These are phyloP conservation scores for Myotis daubentonii DNA, from an alignment of 2,797 vertebrate species.

Conservation along the genomic window DNA sequence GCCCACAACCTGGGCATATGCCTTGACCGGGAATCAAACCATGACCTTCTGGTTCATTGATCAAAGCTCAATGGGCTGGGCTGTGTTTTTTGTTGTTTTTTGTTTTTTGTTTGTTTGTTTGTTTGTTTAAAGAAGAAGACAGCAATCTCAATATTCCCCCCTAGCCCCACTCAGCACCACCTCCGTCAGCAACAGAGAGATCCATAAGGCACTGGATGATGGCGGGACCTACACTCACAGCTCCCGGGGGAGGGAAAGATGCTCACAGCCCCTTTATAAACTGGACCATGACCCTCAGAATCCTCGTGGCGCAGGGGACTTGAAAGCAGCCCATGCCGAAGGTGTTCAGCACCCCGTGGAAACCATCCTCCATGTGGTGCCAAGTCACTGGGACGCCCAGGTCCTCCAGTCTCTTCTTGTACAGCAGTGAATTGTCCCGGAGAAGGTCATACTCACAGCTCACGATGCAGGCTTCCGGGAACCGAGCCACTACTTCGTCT, in stretches of 20 bases:
- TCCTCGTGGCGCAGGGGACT: slow-evolving; percentile 82
- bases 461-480: slow-evolving; percentile 89
- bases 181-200: not conserved
- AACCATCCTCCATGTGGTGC: slow-evolving; percentile 88
- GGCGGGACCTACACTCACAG: not conserved
- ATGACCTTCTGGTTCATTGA: no score
- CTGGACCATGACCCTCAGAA: slow-evolving; percentile 78
- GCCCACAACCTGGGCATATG: no score
- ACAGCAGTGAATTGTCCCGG: slow-evolving; percentile 91
- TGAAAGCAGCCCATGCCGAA: slow-evolving; percentile 57
- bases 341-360: slow-evolving; percentile 88
- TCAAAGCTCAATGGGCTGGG: no score
- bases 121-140: no score
- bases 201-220: accelerated
- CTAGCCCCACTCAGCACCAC: not conserved
- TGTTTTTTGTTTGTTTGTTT: no score
- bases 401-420: slow-evolving; percentile 89
- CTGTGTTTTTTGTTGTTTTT: no score
- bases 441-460: slow-evolving; percentile 91
- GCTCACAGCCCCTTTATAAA: slow-evolving; percentile 86
- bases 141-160: not conserved
- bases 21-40: no score
- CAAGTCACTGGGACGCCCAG: slow-evolving; percentile 88
- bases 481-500: slow-evolving; percentile 84
- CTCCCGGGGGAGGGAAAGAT: not conserved